A percentile compares a stretch with the other conserved stretches of the same genome.
Evolutionary conservation across 2,888 invertebrate species (phyloP).

Genomic region (Ecliptopera silaceata): DNA sequence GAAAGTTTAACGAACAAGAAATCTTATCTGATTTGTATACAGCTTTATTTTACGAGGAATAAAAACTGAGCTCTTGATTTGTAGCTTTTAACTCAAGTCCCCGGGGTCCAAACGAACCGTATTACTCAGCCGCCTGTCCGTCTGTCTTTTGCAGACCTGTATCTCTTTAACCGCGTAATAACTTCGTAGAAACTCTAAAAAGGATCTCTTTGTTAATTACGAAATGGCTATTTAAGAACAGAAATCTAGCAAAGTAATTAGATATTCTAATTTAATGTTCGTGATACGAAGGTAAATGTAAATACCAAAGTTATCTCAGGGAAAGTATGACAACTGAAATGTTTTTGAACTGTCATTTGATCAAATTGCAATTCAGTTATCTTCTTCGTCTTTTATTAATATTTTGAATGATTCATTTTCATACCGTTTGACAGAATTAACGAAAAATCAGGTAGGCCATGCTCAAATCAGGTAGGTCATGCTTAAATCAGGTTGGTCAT

Average conservation of each 20-base stretch:
- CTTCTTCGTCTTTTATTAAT: too few species aligned
- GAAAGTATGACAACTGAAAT: too few species aligned
- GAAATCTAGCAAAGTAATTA: constrained; percentile 33
- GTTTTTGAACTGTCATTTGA: too few species aligned
- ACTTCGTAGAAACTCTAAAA: not conserved
- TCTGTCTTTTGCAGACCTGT: too few species aligned
- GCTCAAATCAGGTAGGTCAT: too few species aligned
- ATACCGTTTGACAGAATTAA: too few species aligned
- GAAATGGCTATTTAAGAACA: constrained; percentile 24
- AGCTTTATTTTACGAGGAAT: constrained; percentile 48
- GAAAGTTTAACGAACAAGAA: constrained; percentile 70
- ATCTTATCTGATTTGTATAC: constrained; percentile 64
- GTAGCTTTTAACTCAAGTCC: not conserved
- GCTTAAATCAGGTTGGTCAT: too few species aligned
- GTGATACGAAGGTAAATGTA: constrained; percentile 23
- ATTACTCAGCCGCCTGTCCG: not conserved
- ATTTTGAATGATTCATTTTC: too few species aligned
- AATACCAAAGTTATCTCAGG: too few species aligned
- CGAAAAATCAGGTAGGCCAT: too few species aligned
- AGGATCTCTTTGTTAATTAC: constrained; percentile 13
- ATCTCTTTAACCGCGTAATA: too few species aligned
- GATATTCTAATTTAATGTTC: constrained; percentile 44
- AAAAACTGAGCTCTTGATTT: constrained; percentile 19
- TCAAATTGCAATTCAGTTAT: too few species aligned
- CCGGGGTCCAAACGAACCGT: not conserved